Conservation (phyloP, 2,888 invertebrate species). For the Melieria crassipennis region DNA sequence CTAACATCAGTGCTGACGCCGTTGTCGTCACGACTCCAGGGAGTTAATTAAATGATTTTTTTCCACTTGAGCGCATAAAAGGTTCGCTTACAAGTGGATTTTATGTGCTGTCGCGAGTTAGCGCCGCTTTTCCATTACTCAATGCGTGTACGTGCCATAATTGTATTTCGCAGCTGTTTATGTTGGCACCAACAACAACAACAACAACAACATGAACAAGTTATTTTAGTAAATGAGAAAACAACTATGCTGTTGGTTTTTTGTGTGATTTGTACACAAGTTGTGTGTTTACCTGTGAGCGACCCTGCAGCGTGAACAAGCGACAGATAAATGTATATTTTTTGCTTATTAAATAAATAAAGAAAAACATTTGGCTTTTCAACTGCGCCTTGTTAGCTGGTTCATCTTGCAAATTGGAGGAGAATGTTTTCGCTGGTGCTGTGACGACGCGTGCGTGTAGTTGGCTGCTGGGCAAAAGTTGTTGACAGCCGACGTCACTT, state of each 20-base stretch:
- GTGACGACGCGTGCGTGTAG: too few species aligned
- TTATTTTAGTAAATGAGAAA: background rate
- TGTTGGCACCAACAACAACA: background rate
- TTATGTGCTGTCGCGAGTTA: background rate
- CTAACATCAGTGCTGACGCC: too few species aligned
- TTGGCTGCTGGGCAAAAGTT: too few species aligned
- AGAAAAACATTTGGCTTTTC: too few species aligned
- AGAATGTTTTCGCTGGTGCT: too few species aligned
- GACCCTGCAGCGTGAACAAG: too few species aligned
- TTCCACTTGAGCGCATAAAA: slow-evolving; percentile 13
- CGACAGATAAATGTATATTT: too few species aligned
- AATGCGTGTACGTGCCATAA: background rate
- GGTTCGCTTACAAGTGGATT: background rate
- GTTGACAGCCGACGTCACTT: too few species aligned
- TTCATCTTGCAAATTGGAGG: too few species aligned
- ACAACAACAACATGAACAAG: background rate
- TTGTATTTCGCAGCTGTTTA: background rate
- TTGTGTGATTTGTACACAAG: background rate
- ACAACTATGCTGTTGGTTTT: too few species aligned
- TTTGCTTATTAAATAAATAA: too few species aligned
- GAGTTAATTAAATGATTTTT: slow-evolving; percentile 18
- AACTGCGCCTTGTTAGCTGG: too few species aligned
- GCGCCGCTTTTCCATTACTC: background rate
- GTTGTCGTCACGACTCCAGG: background rate
- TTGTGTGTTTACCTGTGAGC: background rate